These are phyloP conservation scores for Sturnira hondurensis DNA, from an alignment of 2,113 vertebrate species.

Conservation along the genomic window DNA sequence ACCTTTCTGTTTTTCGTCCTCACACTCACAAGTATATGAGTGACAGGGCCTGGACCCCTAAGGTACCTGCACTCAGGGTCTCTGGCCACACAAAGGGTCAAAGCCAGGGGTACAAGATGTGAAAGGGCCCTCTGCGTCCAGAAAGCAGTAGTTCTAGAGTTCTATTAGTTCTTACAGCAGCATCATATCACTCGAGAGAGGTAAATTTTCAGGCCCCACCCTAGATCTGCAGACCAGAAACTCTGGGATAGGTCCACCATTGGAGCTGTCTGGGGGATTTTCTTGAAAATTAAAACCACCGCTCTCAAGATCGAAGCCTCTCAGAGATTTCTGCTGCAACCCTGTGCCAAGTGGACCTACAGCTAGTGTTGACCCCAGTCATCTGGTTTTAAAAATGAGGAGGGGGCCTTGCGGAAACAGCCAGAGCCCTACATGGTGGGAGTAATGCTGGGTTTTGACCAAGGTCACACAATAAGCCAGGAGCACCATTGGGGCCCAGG, in stretches of 20 bases:
- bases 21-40: not conserved
- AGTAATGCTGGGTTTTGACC: not conserved
- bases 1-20: not conserved
- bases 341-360: not conserved
- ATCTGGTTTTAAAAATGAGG: not conserved
- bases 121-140: not conserved
- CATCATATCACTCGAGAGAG: not conserved
- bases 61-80: not conserved
- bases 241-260: not conserved
- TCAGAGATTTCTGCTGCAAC: not conserved
- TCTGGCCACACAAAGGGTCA: not conserved
- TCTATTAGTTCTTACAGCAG: not conserved
- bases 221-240: not conserved
- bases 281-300: not conserved
- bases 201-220: not conserved
- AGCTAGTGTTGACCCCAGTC: not conserved
- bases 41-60: not conserved
- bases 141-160: not conserved
- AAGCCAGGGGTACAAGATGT: not conserved
- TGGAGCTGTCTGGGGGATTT: not conserved
- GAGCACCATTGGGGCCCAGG: not conserved
- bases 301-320: not conserved
- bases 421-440: not conserved
- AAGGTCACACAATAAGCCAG: not conserved
- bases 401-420: not conserved